These are phyloP conservation scores for Spodoptera exigua DNA, from an alignment of 2,888 invertebrate species.

Conservation along the genomic window DNA sequence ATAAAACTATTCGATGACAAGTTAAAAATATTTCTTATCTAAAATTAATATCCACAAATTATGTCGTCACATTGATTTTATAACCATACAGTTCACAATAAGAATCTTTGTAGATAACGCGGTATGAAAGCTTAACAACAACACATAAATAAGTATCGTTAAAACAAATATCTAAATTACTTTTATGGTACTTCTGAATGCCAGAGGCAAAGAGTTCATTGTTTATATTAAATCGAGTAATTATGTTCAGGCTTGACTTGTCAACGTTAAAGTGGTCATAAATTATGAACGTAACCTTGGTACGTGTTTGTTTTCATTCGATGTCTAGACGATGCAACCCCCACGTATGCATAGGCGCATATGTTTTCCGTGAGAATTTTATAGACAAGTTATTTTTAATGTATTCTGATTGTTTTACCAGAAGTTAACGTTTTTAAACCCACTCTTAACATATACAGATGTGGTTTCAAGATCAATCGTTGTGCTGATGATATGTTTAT, in stretches of 20 bases:
- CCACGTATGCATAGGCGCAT: slow-evolving; percentile 48
- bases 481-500: too few relatives aligned
- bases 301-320: slow-evolving; percentile 80
- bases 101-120: slow-evolving; percentile 19
- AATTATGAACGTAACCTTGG: slow-evolving; percentile 87
- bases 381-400: slow-evolving; percentile 52
- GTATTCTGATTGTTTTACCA: slow-evolving; percentile 52
- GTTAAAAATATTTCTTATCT: too few relatives aligned
- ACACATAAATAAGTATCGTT: slow-evolving; percentile 31
- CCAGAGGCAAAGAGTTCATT: slow-evolving; percentile 66
- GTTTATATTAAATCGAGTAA: slow-evolving; percentile 76
- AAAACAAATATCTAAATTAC: slow-evolving; percentile 45
- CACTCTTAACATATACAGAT: background rate
- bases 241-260: slow-evolving; percentile 75
- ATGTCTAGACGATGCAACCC: slow-evolving; percentile 70
- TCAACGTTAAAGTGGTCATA: slow-evolving; percentile 84
- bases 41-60: too few relatives aligned
- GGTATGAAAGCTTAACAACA: slow-evolving; percentile 17
- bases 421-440: slow-evolving; percentile 16
- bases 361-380: slow-evolving; percentile 78
- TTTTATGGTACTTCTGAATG: slow-evolving; percentile 44
- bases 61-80: slow-evolving; percentile 5
- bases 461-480: background rate
- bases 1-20: too few relatives aligned
- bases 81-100: slow-evolving; percentile 11